These are phyloP conservation scores for Lepus americanus DNA, from an alignment of 2,113 vertebrate species.

Conservation along the genomic window DNA sequence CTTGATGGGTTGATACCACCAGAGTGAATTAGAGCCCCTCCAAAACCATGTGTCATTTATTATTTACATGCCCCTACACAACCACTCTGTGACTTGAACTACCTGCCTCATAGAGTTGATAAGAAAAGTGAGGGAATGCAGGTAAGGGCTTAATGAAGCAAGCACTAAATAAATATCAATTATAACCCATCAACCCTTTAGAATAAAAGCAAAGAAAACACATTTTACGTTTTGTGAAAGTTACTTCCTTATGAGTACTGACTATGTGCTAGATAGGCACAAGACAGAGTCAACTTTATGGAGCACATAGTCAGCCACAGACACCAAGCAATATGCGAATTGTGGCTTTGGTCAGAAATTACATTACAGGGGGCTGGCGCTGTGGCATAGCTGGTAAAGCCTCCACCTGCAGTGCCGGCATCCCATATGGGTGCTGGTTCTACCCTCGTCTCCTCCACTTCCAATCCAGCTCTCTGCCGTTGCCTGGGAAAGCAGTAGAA, in stretches of 20 bases:
- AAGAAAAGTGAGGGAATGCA: neutral
- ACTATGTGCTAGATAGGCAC: neutral
- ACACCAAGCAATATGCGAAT: neutral
- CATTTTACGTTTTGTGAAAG: conserved; percentile 18
- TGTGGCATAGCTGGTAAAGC: too few species aligned
- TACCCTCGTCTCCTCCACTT: too few species aligned
- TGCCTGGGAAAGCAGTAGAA: too few species aligned
- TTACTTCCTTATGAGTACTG: neutral
- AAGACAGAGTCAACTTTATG: neutral
- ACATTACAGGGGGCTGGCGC: neutral
- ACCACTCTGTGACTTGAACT: neutral
- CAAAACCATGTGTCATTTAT: neutral
- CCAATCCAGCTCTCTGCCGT: too few species aligned
- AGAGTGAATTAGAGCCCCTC: neutral
- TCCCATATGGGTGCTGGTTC: too few species aligned
- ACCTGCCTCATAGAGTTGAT: neutral
- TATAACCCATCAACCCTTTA: neutral
- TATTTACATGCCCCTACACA: neutral
- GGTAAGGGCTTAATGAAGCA: neutral
- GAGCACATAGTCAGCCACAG: neutral
- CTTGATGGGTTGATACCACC: neutral
- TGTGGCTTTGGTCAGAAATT: neutral
- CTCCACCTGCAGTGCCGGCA: too few species aligned
- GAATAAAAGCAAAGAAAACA: conserved; percentile 15
- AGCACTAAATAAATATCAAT: neutral